Evolutionary conservation across 2,797 vertebrate genomes (phyloP).

Genomic region (Anableps anableps): DNA sequence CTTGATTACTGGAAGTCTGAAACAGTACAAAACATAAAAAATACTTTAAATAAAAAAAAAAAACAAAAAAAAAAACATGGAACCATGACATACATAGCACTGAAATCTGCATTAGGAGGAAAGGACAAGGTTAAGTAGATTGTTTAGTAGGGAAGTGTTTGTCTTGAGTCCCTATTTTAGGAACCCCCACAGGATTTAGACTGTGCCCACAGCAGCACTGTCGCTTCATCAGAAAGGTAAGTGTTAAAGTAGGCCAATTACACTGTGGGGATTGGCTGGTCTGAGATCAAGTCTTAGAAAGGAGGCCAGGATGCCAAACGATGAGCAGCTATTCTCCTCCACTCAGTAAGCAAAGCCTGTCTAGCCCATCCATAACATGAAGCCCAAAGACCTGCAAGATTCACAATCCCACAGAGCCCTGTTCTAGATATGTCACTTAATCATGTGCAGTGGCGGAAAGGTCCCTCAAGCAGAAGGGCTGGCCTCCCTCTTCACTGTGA

Average conservation of each 20-base stretch:
- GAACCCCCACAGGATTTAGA: conserved; percentile 31
- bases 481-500: conserved; percentile 13
- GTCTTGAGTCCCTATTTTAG: conserved; percentile 27
- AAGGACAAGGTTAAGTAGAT: not conserved
- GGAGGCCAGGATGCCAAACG: conserved; percentile 74
- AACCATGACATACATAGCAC: not conserved
- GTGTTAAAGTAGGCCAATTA: conserved; percentile 80
- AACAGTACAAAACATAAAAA: not conserved
- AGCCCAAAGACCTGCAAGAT: conserved; percentile 50
- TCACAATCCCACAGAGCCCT: conserved; percentile 58
- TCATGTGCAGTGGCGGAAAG: conserved; percentile 48
- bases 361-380: conserved; percentile 62
- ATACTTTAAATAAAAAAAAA: not conserved
- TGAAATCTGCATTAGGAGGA: not conserved
- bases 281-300: conserved; percentile 68
- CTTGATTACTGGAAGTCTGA: not conserved
- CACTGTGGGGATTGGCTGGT: conserved; percentile 70
- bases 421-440: conserved; percentile 71
- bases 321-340: conserved; percentile 70
- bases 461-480: conserved; percentile 21
- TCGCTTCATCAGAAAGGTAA: conserved; percentile 61
- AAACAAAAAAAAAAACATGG: not conserved
- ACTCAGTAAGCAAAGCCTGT: conserved; percentile 51
- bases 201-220: conserved; percentile 41
- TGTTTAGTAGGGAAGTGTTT: conserved; percentile 11